A percentile compares a stretch with the other conserved stretches of the same genome.
Conservation (phyloP, 2,888 invertebrate species). For the Drosophila dives region DNA sequence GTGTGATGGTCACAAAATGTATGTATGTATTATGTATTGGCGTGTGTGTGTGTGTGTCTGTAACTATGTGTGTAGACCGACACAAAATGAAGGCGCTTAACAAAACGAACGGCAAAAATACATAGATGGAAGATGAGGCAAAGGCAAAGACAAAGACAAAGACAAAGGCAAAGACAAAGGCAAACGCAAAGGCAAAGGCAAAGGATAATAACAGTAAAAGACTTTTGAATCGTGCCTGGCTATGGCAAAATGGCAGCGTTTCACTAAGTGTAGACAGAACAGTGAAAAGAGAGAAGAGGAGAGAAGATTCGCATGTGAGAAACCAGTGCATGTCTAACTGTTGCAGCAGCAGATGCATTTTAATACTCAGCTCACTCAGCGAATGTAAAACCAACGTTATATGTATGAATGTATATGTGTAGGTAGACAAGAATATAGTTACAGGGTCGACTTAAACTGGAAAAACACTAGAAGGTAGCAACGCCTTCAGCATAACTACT, state of each 20-base stretch:
- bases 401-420: conserved; percentile 2
- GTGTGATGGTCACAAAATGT: conserved; percentile 37
- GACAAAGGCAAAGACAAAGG: not conserved
- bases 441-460: conserved; percentile 64
- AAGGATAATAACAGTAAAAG: conserved; percentile 21
- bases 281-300: not conserved
- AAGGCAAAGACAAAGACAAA: conserved; percentile 1
- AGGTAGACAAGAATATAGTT: conserved; percentile 65
- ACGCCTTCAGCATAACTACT: conserved; percentile 16
- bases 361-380: conserved; percentile 64
- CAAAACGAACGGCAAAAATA: conserved; percentile 69
- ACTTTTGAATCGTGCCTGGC: conserved; percentile 61
- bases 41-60: conserved; percentile 53
- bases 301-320: conserved; percentile 8
- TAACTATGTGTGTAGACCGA: conserved; percentile 65
- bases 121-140: conserved; percentile 31
- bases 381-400: conserved; percentile 47
- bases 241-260: conserved; percentile 77
- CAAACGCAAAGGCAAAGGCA: conserved; percentile 15
- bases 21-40: conserved; percentile 44
- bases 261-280: conserved; percentile 19
- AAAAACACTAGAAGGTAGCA: conserved; percentile 54
- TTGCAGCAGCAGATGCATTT: conserved; percentile 35
- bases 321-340: conserved; percentile 50
- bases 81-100: conserved; percentile 83